Base-by-base conservation (phyloP, 2,888 invertebrate species). In the Osmoderma eremita region DNA sequence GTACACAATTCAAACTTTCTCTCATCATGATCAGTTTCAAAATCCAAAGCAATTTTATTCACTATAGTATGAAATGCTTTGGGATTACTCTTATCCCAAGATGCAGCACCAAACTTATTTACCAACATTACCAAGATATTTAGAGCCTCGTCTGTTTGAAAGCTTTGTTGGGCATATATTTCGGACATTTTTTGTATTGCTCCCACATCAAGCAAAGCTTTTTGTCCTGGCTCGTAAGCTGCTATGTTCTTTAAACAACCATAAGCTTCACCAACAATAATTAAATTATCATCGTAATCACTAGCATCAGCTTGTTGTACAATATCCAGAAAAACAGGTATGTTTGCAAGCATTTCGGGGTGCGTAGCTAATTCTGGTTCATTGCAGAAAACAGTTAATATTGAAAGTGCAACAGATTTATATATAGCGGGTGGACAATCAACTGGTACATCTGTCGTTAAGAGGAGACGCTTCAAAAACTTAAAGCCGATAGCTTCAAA, bases 401-500 rank as follows among this genome's bases (percentile, higher is more conserved):
- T 90, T 5, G 93, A 94, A 42, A 97, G 83, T 0, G 95, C 95
- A 49, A 97, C 91, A 8, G 95, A 94, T 83, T 95, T 95, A 84
- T 94, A 97, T 39, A 96, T 91, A 67, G 92, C 87, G 0, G 94
- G 91, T 2, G 95, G 94, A 77, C 96, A 96, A 78, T 94, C 95
- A 73, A 91, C 91, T 53, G 95, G 92, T 18, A 92, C 88, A 77
- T 90, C 88, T 73, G 89, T 87, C 72, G 90, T 90, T 48, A 90
- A 88, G 24, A 97, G 83, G 61, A 97, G 83, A 74, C 93, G 91
- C 78, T 91, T 90, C 56, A 97, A 81, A 81, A 96, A 97, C 72
- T 90, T 88, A 75, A 94, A 91, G 18, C 96, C 96, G 75, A 97
- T 94, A 1, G 94, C 93, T 83, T 95, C 93, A 77, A 96, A 94